Base-by-base conservation (phyloP, 2,888 invertebrate genomes). In the Rotaria sp. region DNA sequence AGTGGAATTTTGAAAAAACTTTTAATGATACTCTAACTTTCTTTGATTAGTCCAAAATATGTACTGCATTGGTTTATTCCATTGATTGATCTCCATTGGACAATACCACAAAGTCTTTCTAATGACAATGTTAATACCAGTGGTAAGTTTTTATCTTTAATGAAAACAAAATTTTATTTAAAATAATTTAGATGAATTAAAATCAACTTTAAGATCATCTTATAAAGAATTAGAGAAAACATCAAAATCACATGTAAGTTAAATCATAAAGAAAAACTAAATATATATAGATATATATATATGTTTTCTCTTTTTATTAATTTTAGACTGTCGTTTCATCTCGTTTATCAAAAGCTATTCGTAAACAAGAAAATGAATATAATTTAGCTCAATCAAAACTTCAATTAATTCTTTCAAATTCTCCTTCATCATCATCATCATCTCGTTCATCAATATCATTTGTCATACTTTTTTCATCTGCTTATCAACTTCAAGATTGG, bases 321-420 rank as follows among this genome's bases (percentile, higher is more conserved):
- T 75, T 5, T 41, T 45, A 80, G 75, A 24, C 41, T 80, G n/a
- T 15, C 15, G 11, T n/a, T 41, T 26, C 80, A 45, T 80, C 80
- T 24, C 80, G 80, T 45, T 26, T 80, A 45, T 45, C 80, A 41
- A 80, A 80, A 45, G 21, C 11, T 15, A 80, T 45, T 26, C 80
- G 45, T 45, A 45, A n/a, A 45, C 80, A n/a, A 26, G 45, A 80
- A 80, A 45, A 45, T 3, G 80, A 80, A 45, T 80, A 80, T 45
- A 80, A 80, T 80, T 41, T 80, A 45, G 24, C 80, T n/a, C 80
- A 80, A 80, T 80, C 80, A 80, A 80, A 80, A 80, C n/a, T 80
- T 15, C 41, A 80, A 80, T 80, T 80, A 45, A n/a, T 80, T 13
- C 45, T 80, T 26, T 45, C 45, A 1, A 80, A 45, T 80, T n/a